Evolutionary conservation across 2,113 vertebrate species (phyloP).

Genomic region (Sapajus apella): DNA sequence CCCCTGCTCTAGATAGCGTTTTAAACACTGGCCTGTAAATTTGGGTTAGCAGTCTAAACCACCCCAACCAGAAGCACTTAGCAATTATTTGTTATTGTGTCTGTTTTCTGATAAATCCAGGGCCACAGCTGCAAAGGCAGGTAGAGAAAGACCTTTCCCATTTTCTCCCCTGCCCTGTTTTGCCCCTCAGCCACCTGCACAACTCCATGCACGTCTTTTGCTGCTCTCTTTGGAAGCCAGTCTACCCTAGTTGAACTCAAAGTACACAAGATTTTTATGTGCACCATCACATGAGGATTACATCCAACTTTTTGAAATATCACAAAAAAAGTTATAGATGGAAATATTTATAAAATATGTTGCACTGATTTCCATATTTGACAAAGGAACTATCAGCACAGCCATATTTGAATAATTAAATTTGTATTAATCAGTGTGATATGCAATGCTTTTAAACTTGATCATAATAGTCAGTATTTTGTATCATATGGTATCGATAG

Average conservation of each 20-base stretch:
- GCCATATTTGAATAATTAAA: slow-evolving; percentile 34
- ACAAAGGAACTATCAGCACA: not conserved
- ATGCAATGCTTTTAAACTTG: slow-evolving; percentile 1
- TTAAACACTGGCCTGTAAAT: not conserved
- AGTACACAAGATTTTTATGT: not conserved
- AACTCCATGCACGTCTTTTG: rapidly evolving
- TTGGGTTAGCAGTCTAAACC: not conserved
- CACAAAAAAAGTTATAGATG: slow-evolving; percentile 58
- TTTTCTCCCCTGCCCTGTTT: too few relatives aligned
- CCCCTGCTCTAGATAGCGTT: not conserved
- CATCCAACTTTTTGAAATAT: slow-evolving; percentile 63
- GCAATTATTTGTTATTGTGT: not conserved
- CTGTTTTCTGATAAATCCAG: not conserved
- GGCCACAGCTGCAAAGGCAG: not conserved
- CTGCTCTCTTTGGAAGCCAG: slow-evolving; percentile 30
- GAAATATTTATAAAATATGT: slow-evolving; percentile 66
- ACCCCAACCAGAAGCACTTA: not conserved
- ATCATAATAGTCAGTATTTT: not conserved
- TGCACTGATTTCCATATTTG: slow-evolving; percentile 59
- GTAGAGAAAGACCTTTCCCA: not conserved
- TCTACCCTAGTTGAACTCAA: not conserved
- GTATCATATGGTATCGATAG: not conserved
- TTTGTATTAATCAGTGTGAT: slow-evolving; percentile 18
- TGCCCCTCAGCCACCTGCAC: not conserved
- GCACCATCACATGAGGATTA: slow-evolving; percentile 51